Evolutionary conservation across 2,113 vertebrate genomes (phyloP).

Genomic region (Taxidea taxus): DNA sequence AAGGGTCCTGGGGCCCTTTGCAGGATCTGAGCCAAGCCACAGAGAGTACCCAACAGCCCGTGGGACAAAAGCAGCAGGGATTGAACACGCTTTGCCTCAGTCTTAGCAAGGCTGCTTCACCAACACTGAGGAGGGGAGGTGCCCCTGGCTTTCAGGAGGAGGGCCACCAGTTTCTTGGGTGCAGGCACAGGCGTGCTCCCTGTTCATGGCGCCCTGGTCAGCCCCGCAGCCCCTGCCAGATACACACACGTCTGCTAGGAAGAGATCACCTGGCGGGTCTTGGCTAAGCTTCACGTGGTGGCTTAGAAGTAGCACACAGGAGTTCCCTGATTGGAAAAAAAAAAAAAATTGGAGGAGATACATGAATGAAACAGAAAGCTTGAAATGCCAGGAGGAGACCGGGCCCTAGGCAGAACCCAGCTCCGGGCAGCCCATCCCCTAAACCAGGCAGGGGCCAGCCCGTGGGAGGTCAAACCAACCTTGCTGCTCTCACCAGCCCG

Average conservation of each 20-base stretch:
- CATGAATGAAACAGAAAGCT: not conserved
- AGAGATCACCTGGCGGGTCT: not conserved
- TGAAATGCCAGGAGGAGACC: not conserved
- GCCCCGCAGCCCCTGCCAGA: not conserved
- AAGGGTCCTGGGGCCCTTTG: not conserved
- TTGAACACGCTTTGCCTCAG: not conserved
- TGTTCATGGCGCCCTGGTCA: rapidly evolving
- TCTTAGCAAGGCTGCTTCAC: not conserved
- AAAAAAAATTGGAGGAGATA: not conserved
- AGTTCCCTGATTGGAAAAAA: not conserved
- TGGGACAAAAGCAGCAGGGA: too few species aligned
- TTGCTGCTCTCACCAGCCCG: not conserved
- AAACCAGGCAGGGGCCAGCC: not conserved
- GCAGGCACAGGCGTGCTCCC: not conserved
- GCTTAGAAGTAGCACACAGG: not conserved
- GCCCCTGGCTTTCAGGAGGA: not conserved
- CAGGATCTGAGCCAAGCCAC: not conserved
- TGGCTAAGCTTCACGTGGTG: not conserved
- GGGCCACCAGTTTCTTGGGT: not conserved
- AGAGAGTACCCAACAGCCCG: not conserved
- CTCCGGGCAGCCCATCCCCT: not conserved
- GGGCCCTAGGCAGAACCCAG: not conserved
- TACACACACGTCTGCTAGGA: not conserved
- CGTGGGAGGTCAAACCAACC: not conserved
- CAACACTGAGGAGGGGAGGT: not conserved